Evolutionary conservation across 2,797 vertebrate species (phyloP).

Genomic region (Gadopsis bispinosus): DNA sequence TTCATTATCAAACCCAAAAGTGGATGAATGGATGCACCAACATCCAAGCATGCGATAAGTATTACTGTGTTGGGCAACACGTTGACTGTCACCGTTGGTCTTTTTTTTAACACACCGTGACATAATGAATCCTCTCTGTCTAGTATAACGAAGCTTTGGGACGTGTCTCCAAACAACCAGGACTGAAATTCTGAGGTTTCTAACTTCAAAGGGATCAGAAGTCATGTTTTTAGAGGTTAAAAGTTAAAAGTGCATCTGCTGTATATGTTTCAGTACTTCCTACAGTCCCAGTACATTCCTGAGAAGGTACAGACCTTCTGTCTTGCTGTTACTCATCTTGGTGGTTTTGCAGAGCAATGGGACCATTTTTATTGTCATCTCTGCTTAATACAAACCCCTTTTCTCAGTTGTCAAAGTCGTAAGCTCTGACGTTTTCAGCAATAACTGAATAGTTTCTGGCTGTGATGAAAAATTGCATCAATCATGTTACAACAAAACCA

Average conservation of each 20-base stretch:
- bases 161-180: neutral
- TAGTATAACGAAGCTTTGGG: neutral
- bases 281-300: neutral
- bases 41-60: neutral
- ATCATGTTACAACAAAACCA: conserved; percentile 1
- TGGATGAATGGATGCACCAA: too few species aligned
- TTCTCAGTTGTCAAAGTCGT: neutral
- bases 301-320: neutral
- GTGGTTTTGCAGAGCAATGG: too few species aligned
- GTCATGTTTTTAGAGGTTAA: conserved; percentile 1
- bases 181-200: neutral
- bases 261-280: neutral
- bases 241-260: neutral
- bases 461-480: neutral
- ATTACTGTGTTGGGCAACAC: neutral
- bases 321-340: neutral
- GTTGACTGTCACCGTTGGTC: neutral
- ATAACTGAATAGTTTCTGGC: neutral
- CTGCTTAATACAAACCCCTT: neutral
- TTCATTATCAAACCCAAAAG: neutral
- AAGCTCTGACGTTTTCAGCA: neutral
- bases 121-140: neutral
- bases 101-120: neutral
- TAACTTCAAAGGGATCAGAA: neutral
- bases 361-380: neutral